A percentile compares a stretch with the other conserved stretches of the same genome.
Evolutionary conservation across 2,888 invertebrate species (phyloP).

Genomic region (Nemurella pictetii): DNA sequence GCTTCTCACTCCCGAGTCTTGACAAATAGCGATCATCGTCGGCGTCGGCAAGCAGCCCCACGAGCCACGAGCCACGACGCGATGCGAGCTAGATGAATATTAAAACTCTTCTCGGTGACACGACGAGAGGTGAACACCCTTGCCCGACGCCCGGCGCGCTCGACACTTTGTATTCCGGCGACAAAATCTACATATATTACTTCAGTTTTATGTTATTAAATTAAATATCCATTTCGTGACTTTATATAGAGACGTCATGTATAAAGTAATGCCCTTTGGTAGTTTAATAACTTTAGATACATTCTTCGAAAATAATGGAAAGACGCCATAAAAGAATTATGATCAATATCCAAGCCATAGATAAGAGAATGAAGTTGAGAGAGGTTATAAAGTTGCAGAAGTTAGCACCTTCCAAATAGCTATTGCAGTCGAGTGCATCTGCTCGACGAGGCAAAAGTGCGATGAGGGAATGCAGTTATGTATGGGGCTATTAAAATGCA

Average conservation of each 20-base stretch:
- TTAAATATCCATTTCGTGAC: neutral
- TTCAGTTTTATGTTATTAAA: neutral
- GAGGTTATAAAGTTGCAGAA: neutral
- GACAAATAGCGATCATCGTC: no score
- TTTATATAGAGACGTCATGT: neutral
- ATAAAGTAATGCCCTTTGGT: neutral
- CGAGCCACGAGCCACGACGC: neutral
- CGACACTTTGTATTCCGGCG: neutral
- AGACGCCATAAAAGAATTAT: neutral
- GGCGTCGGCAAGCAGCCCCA: no score
- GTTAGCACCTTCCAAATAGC: neutral
- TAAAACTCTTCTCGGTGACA: neutral
- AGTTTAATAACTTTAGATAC: neutral
- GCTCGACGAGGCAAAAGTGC: neutral
- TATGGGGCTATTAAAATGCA: neutral
- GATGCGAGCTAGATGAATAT: neutral
- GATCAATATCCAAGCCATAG: neutral
- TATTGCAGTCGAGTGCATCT: neutral
- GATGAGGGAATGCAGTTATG: neutral
- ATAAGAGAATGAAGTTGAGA: neutral
- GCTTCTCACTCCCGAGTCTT: no score
- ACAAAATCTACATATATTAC: neutral
- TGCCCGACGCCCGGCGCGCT: neutral
- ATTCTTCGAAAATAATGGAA: neutral
- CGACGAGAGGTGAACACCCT: neutral